Percentiles rank a stretch among this genome's conserved stretches.
Conservation (phyloP, 2,888 invertebrate species). For the Automeris io region DNA sequence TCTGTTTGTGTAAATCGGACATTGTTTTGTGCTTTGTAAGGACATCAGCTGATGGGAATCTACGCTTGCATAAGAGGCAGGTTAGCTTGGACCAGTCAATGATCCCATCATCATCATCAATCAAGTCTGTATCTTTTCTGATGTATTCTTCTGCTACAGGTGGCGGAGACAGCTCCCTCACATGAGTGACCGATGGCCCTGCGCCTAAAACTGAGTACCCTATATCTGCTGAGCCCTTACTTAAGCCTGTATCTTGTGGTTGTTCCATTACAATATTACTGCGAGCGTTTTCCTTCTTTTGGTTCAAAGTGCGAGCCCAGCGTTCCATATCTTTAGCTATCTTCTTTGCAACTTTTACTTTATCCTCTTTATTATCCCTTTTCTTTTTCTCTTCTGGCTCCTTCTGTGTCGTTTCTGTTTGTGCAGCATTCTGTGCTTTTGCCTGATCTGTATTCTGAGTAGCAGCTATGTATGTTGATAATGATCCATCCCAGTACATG, state of each 20-base stretch:
- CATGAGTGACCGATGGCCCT: constrained; percentile 56
- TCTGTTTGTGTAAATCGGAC: constrained; percentile 96
- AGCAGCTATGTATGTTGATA: constrained; percentile 79
- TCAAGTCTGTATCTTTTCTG: constrained; percentile 66
- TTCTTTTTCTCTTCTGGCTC: constrained; percentile 80
- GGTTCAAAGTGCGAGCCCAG: constrained; percentile 98
- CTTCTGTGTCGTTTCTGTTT: constrained; percentile 46
- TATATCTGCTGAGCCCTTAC: constrained; percentile 91
- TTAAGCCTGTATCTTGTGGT: constrained; percentile 61
- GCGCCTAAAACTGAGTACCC: constrained; percentile 95
- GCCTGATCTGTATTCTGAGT: constrained; percentile 55
- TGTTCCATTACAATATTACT: constrained; percentile 67
- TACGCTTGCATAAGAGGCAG: constrained; percentile 95
- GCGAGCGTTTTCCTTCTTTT: constrained; percentile 88
- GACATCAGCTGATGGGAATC: constrained; percentile 93
- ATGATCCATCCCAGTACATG: constrained; percentile 94
- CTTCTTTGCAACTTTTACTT: constrained; percentile 97
- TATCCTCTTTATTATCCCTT: constrained; percentile 90
- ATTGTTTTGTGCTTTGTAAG: constrained; percentile 93
- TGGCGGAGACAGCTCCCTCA: constrained; percentile 54
- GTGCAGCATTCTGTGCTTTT: constrained; percentile 42
- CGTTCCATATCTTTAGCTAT: constrained; percentile 92
- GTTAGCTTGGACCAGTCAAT: constrained; percentile 94
- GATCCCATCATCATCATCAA: constrained; percentile 83
- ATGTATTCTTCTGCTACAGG: constrained; percentile 53